These are phyloP conservation scores for Periparus ater DNA, from an alignment of 2,797 vertebrate genomes.

Conservation along the genomic window DNA sequence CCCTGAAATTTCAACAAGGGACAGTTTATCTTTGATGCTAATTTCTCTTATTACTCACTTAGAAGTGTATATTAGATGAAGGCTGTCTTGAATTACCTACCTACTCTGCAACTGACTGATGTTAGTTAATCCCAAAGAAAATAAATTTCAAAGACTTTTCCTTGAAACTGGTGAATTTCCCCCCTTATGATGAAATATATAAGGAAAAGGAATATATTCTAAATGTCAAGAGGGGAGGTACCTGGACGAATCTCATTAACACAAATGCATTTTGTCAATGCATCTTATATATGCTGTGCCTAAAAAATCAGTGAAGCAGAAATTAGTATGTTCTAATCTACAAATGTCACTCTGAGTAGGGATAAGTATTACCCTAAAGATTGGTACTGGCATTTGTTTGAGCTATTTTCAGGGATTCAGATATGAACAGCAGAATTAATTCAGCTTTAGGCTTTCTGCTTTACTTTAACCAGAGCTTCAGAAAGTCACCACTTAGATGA, in stretches of 20 bases:
- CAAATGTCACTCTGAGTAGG: slow-evolving; percentile 2
- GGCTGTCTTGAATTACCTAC: slow-evolving; percentile 25
- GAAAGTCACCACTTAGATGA: not conserved
- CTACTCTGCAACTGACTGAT: not conserved
- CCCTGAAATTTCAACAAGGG: slow-evolving; percentile 39
- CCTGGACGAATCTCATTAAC: not conserved
- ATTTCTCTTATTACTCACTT: slow-evolving; percentile 44
- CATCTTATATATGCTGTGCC: not conserved
- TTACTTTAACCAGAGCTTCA: slow-evolving; percentile 38
- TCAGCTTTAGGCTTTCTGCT: slow-evolving; percentile 5
- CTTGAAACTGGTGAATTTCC: not conserved
- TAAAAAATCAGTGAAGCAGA: slow-evolving; percentile 15
- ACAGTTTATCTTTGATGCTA: slow-evolving; percentile 15
- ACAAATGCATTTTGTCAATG: not conserved
- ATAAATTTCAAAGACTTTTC: slow-evolving; percentile 6
- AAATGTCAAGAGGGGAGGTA: not conserved
- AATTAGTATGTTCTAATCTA: not conserved
- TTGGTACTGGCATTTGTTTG: slow-evolving; percentile 22
- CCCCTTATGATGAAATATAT: not conserved
- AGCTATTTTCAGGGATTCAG: slow-evolving; percentile 13
- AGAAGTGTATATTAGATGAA: not conserved
- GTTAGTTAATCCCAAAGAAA: slow-evolving; percentile 9
- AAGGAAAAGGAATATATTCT: not conserved
- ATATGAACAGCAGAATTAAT: slow-evolving; percentile 12
- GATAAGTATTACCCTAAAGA: not conserved